A percentile compares a stretch with the other conserved stretches of the same genome.
Conservation (phyloP, 1,140 invertebrate genomes). For the Nephotettix cincticeps region DNA sequence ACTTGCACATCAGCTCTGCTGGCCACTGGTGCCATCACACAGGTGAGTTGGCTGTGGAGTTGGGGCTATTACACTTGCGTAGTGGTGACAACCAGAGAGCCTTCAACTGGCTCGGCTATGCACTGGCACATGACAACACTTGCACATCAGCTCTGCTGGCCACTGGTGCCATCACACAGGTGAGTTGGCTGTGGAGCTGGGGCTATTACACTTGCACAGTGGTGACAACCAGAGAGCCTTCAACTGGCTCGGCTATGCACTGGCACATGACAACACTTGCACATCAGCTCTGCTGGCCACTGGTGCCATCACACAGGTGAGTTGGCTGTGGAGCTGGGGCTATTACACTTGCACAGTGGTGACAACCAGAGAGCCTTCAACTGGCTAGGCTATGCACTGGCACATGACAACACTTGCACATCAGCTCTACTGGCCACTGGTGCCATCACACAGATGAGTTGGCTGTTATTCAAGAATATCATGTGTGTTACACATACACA, state of each 20-base stretch:
- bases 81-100: slow-evolving; percentile 73
- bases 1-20: slow-evolving; percentile 69
- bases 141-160: slow-evolving; percentile 74
- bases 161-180: slow-evolving; percentile 82
- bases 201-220: slow-evolving; percentile 73
- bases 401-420: slow-evolving; percentile 65
- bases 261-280: slow-evolving; percentile 69
- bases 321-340: slow-evolving; percentile 71
- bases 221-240: slow-evolving; percentile 78
- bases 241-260: slow-evolving; percentile 75
- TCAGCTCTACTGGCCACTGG: slow-evolving; percentile 78
- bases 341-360: slow-evolving; percentile 74
- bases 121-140: slow-evolving; percentile 69
- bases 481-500: too few species aligned
- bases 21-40: slow-evolving; percentile 81
- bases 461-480: too few species aligned
- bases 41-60: slow-evolving; percentile 75
- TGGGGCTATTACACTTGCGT: slow-evolving; percentile 78
- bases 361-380: slow-evolving; percentile 80
- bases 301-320: slow-evolving; percentile 85
- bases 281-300: slow-evolving; percentile 74
- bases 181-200: slow-evolving; percentile 74
- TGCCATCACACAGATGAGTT: slow-evolving; percentile 84
- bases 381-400: slow-evolving; percentile 74
- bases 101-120: slow-evolving; percentile 79